Evolutionary conservation across 2,113 vertebrate genomes (phyloP), one percentile per base, ranked within the genome.

Genomic region (Willisornis vidua): DNA sequence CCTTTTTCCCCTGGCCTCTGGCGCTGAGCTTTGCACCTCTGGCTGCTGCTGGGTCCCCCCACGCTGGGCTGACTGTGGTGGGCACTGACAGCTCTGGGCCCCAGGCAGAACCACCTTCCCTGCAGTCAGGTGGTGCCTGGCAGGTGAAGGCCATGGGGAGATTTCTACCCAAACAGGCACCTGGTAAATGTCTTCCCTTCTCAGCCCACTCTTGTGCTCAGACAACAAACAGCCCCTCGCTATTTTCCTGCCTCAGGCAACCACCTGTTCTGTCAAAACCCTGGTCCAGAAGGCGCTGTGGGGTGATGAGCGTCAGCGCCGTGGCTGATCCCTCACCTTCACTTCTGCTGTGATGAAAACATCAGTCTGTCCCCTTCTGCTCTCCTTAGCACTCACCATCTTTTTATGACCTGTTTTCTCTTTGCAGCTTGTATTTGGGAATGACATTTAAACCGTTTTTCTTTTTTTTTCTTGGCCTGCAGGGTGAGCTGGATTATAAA

Each of bases 401-500:
- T 61, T 84, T 81, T 87, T 85, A 72, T 51, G 76, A 81, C 61
- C 49, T 41, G 19, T 87, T 94, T 88, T 92, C 92, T 93, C 81
- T 92, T 89, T 89, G 77, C 74, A 87, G 58, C 63, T 76, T 78
- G 68, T 85, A 26, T 96, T 93, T 90, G 83, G 82, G 96, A 97
- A 94, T 96, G 73, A 73, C 93, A 83, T 80, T 87, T 92, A 87
- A 85, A 79, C 33, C 48, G 26, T 76, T 93, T 81, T 83, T 92
- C 58, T 0, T 45, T 62, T 79, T 88, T 19, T 46, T 74, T 59
- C 76, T 94, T 86, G 74, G 92, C 79, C 88, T 97, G 94, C 97
- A 99, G 99, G 99, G 99, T 37, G 99, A 99, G 96, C 97, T 99
- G 97, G 98, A 99, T 87, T 99, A 99, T 93, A 98, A 98, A 94